Base-by-base conservation (phyloP, 53 echinoderm and acorn worm genomes). In the Astropecten irregularis region DNA sequence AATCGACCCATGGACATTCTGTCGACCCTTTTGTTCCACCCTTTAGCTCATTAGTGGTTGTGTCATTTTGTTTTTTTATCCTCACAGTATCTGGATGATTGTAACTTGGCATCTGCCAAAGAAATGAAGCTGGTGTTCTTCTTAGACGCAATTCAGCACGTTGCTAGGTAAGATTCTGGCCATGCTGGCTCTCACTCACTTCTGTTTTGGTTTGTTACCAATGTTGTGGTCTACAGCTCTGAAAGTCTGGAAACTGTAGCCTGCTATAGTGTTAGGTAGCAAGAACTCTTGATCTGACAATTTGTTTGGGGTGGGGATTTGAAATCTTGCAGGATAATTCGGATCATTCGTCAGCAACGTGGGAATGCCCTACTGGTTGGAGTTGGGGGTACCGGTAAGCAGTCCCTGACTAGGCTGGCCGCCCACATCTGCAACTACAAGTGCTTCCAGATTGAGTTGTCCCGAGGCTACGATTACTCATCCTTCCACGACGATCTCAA, bases 61-160 rank as follows among this genome's bases (percentile, higher is more conserved):
- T n/a, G n/a, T n/a, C n/a, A n/a, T n/a, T n/a, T n/a, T n/a, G n/a
- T n/a, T n/a, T n/a, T n/a, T n/a, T n/a, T n/a, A n/a, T n/a, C n/a
- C n/a, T n/a, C n/a, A n/a, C 82, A 99, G 99, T 99, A 95, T 56
- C 86, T 99, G 62, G 99, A 99, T 88, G 99, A 99, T 63, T 94
- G 71, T 69, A 99, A 99, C 70, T 81, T 99, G 90, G 92, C 94
- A 28, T 99, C 99, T 1, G 90, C 94, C 32, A 99, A 99, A 49
- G 99, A 99, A 46, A 99, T 99, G 99, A 99, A 95, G 44, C 60
- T 99, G 49, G 99, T 99, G 40, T 99, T 99, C 88, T 99, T 99
- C 65, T 73, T 99, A 66, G 99, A 99, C 86, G 99, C 99, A 32
- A 79, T 95, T 36, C 88, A 86, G 68, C 94, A 95, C 50, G 88